Conservation (phyloP, 92 coral and sea anemone species). For the Palythoa grandiflora region DNA sequence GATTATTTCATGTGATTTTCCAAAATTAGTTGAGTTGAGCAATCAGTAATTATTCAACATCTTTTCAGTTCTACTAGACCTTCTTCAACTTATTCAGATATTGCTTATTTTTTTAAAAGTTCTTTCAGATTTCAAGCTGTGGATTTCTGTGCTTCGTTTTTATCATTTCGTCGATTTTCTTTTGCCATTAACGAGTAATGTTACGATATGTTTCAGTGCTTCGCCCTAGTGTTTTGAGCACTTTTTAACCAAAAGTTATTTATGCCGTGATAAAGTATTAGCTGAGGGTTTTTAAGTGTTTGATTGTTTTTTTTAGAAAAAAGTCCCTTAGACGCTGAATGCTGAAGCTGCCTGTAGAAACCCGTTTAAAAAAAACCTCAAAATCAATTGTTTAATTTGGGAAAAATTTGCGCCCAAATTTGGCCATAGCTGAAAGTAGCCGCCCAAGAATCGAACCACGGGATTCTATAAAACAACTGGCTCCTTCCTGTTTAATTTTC, state of each 20-base stretch:
- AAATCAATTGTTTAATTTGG: background rate
- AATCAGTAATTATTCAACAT: background rate
- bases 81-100: background rate
- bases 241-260: background rate
- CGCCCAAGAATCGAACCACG: slow-evolving; percentile 25
- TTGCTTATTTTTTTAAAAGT: background rate
- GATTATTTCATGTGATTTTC: background rate
- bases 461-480: slow-evolving; percentile 37
- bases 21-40: background rate
- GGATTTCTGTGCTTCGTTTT: too few species aligned
- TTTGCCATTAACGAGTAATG: background rate
- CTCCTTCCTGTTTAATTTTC: slow-evolving; percentile 32
- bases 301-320: background rate
- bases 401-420: slow-evolving; percentile 37
- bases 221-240: background rate
- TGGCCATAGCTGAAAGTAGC: slow-evolving; percentile 45
- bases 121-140: background rate
- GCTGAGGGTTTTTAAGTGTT: background rate
- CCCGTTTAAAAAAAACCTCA: background rate
- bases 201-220: background rate
- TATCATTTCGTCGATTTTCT: background rate
- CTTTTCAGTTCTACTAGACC: background rate
- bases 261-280: background rate
- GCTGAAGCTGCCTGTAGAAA: slow-evolving; percentile 36
- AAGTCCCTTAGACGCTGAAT: background rate